A percentile compares a stretch with the other conserved stretches of the same genome.
Evolutionary conservation across 2,113 vertebrate genomes (phyloP).

Genomic region (Oncorhynchus kisutch): DNA sequence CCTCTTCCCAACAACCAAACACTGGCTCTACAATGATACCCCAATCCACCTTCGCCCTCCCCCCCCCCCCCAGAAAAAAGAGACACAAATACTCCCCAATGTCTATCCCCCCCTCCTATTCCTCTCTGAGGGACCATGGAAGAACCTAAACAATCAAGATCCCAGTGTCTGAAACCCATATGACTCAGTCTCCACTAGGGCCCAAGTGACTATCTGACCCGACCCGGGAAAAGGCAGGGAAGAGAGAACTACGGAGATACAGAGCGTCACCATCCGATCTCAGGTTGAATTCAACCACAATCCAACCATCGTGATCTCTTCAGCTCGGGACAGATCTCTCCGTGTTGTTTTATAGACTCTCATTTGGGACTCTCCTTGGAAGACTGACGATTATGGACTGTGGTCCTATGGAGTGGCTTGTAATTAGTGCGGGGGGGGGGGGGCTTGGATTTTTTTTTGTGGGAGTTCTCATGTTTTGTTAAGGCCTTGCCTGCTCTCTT

Average conservation of each 20-base stretch:
- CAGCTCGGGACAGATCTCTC: not conserved
- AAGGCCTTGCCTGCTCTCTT: not conserved
- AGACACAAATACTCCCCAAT: not conserved
- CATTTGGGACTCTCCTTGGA: not conserved
- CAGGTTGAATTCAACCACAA: constrained; percentile 41
- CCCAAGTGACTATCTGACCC: too few relatives aligned
- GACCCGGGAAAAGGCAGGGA: not conserved
- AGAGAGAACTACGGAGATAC: constrained; percentile 21
- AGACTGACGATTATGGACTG: not conserved
- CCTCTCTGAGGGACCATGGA: too few relatives aligned
- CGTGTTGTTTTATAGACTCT: too few relatives aligned
- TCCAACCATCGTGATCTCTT: not conserved
- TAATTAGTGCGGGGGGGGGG: not conserved
- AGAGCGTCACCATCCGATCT: constrained; percentile 38
- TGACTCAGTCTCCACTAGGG: not conserved
- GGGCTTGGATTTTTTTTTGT: not conserved
- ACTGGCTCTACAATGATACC: constrained; percentile 39
- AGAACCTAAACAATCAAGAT: constrained; percentile 22
- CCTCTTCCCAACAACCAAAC: constrained; percentile 21
- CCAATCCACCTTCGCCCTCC: constrained; percentile 19
- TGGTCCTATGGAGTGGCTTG: not conserved
- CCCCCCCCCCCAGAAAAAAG: not conserved
- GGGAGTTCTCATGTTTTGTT: constrained; percentile 37
- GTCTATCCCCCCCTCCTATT: constrained; percentile 21
- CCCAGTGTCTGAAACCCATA: constrained; percentile 16